These are phyloP conservation scores for Zaprionus taronus DNA, from an alignment of 1,140 invertebrate genomes.

Conservation along the genomic window DNA sequence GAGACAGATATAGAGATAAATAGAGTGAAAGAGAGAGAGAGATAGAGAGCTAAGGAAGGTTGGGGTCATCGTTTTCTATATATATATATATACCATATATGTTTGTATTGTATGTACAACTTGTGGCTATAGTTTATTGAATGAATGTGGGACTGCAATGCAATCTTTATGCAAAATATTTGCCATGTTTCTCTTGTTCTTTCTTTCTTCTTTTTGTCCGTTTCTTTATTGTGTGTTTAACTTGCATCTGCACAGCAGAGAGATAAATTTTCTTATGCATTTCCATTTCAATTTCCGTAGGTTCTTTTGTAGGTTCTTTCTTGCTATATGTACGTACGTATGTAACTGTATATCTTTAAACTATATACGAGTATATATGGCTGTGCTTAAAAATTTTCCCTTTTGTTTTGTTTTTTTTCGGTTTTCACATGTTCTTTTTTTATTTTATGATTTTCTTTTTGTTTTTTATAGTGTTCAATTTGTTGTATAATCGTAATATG, in stretches of 20 bases:
- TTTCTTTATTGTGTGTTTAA: slow-evolving; percentile 48
- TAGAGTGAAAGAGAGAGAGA: slow-evolving; percentile 8
- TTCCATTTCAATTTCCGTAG: slow-evolving; percentile 35
- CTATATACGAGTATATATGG: slow-evolving; percentile 32
- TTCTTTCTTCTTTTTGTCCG: slow-evolving; percentile 11
- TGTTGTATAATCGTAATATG: slow-evolving; percentile 33
- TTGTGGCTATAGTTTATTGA: slow-evolving; percentile 17
- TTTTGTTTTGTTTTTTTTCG: slow-evolving; percentile 7
- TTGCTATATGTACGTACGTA: slow-evolving; percentile 32
- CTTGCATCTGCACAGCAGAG: slow-evolving; percentile 80
- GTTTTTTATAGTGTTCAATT: neutral
- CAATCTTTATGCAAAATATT: slow-evolving; percentile 48
- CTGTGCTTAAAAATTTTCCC: slow-evolving; percentile 34
- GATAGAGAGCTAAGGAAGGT: slow-evolving; percentile 12
- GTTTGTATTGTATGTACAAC: slow-evolving; percentile 26
- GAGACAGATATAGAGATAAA: neutral
- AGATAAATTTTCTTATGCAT: slow-evolving; percentile 50
- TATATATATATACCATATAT: slow-evolving; percentile 1
- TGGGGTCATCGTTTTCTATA: slow-evolving; percentile 6
- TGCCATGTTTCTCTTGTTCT: slow-evolving; percentile 14
- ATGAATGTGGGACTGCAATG: neutral
- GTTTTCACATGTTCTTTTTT: neutral
- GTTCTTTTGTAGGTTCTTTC: slow-evolving; percentile 19
- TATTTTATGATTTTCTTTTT: neutral
- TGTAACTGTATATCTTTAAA: slow-evolving; percentile 31